Base-by-base conservation (phyloP, 2,797 vertebrate species). In the Sebastes aleutianus region DNA sequence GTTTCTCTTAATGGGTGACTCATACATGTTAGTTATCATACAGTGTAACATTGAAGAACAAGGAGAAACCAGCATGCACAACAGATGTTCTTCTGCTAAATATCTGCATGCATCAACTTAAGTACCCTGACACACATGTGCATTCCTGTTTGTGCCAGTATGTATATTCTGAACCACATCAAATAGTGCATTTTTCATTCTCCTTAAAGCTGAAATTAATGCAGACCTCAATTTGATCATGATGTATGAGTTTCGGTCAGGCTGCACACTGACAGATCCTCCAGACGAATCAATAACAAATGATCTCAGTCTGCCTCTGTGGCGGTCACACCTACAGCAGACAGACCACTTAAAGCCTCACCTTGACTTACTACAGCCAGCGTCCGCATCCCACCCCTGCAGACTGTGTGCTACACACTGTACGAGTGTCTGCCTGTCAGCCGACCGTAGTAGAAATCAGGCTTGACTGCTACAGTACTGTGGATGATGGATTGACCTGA, bases 201-300 rank as follows among this genome's bases (percentile, higher is more conserved):
- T 70, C 12, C 76, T 22, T 22, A 4, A 79, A 69, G 67, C 56
- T 64, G 18, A 76, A 62, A 78, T 70, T n/a, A 78, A 78, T 64
- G 34, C 57, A 70, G 67, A 63, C 20, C 67, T 87, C 50, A 75
- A 8, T 64, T 67, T 78, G 78, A 87, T 81, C 36, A 85, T 54
- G 70, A 80, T 31, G 54, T 77, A 78, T 67, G 71, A 74, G 70
- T 75, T 75, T 72, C 0, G 2, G 18, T n/a, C 50, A 80, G 34
- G 78, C 76, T 78, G 64, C 70, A 10, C 24, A 31, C 67, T 68
- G 82, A 77, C 62, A 14, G 22, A 76, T 74, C 78, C 5, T 1
- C 72, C 77, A 71, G 74, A 87, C 74, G 78, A 81, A 89, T 73
- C 83, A 13, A 76, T 77, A 79, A 79, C 31, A 83, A 82, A 84